Percentiles rank a stretch among this genome's conserved stretches.
Evolutionary conservation across 2,888 invertebrate species (phyloP).

Genomic region (Orthosia incerta): DNA sequence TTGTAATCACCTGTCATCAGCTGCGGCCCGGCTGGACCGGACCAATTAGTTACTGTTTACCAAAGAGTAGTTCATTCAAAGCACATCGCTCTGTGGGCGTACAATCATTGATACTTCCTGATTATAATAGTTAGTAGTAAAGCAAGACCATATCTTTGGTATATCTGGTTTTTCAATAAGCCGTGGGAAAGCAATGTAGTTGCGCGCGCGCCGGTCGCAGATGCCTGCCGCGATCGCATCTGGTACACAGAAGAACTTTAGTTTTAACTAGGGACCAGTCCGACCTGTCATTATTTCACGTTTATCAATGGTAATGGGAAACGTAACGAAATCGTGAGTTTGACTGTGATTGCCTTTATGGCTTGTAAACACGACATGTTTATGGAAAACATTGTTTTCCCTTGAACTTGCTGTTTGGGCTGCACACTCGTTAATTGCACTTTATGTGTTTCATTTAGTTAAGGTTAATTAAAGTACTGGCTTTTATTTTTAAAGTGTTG

Average conservation of each 20-base stretch:
- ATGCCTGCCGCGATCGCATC: slow-evolving; percentile 77
- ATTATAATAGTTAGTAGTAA: slow-evolving; percentile 77
- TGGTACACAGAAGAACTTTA: slow-evolving; percentile 80
- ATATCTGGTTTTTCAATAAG: slow-evolving; percentile 78
- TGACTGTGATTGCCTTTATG: slow-evolving; percentile 70
- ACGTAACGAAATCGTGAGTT: slow-evolving; percentile 62
- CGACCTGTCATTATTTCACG: slow-evolving; percentile 76
- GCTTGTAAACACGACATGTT: slow-evolving; percentile 77
- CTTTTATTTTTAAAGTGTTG: slow-evolving; percentile 28
- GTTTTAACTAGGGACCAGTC: slow-evolving; percentile 81
- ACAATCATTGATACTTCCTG: slow-evolving; percentile 75
- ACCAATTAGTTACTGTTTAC: slow-evolving; percentile 74
- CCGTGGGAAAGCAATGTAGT: slow-evolving; percentile 86
- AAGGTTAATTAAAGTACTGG: slow-evolving; percentile 40
- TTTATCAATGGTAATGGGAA: slow-evolving; percentile 76
- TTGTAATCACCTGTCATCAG: slow-evolving; percentile 64
- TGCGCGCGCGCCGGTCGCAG: slow-evolving; percentile 64
- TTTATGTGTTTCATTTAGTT: slow-evolving; percentile 52
- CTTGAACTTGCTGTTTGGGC: slow-evolving; percentile 66
- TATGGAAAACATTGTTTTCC: slow-evolving; percentile 68
- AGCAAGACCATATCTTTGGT: slow-evolving; percentile 72
- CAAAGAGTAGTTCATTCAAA: slow-evolving; percentile 62
- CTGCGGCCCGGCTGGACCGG: slow-evolving; percentile 48
- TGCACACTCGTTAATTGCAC: slow-evolving; percentile 50
- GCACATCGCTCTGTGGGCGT: slow-evolving; percentile 69